Evolutionary conservation across 1,140 invertebrate genomes (phyloP).

Genomic region (Lordiphosa stackelbergi): DNA sequence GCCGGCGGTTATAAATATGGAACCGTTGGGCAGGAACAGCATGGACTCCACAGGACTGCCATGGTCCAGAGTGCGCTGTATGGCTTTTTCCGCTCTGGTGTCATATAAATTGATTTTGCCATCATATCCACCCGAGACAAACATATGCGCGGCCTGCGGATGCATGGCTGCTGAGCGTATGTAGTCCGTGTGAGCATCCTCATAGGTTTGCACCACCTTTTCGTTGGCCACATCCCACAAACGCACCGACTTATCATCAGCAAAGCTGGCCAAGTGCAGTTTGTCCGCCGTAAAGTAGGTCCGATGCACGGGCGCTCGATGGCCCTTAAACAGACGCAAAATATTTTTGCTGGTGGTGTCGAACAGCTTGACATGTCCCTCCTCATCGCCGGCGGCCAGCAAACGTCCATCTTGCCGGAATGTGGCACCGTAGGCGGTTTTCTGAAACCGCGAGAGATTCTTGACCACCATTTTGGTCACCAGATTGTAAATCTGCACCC

Average conservation of each 20-base stretch:
- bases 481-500: conserved; percentile 94
- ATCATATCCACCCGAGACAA: conserved; percentile 96
- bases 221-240: conserved; percentile 95
- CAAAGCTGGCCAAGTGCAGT: conserved; percentile 90
- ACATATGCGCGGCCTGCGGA: conserved; percentile 85
- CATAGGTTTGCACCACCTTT: conserved; percentile 82
- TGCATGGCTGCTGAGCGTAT: conserved; percentile 89
- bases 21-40: conserved; percentile 92
- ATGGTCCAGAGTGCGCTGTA: conserved; percentile 89
- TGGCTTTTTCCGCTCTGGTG: conserved; percentile 82
- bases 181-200: conserved; percentile 87
- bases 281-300: conserved; percentile 89
- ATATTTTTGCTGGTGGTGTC: conserved; percentile 89
- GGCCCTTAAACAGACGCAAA: conserved; percentile 82
- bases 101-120: conserved; percentile 94
- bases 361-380: conserved; percentile 91
- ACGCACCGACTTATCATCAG: conserved; percentile 93
- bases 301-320: conserved; percentile 85
- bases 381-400: conserved; percentile 91
- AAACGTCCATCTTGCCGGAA: conserved; percentile 92
- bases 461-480: conserved; percentile 90
- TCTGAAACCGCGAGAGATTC: conserved; percentile 91
- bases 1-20: conserved; percentile 94
- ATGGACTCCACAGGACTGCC: conserved; percentile 94
- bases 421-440: conserved; percentile 90